Conservation (phyloP, 2,113 vertebrate genomes). For the Platysternon megacephalum region DNA sequence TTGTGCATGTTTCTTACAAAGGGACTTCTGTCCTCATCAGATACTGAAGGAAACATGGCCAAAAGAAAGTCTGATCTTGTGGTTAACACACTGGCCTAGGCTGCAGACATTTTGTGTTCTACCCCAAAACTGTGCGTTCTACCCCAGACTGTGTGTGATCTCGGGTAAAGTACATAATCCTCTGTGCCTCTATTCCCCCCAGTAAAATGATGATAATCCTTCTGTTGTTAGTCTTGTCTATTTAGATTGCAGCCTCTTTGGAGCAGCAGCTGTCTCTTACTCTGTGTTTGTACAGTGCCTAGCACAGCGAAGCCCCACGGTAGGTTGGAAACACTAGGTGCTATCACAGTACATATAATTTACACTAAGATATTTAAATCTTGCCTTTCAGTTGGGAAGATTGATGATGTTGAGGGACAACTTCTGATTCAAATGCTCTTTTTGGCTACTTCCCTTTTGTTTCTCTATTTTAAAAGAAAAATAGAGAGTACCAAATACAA, state of each 20-base stretch:
- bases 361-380: neutral
- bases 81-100: neutral
- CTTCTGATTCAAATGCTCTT: neutral
- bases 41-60: neutral
- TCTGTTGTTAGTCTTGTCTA: neutral
- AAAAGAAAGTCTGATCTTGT: neutral
- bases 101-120: neutral
- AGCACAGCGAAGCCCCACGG: neutral
- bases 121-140: too few relatives aligned
- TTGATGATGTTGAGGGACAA: too few relatives aligned
- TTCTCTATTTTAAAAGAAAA: neutral
- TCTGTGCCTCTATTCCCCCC: neutral
- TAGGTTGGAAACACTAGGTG: neutral
- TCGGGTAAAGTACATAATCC: neutral
- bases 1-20: neutral
- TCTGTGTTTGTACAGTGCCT: neutral
- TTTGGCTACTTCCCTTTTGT: neutral
- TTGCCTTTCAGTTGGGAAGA: neutral
- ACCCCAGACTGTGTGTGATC: neutral
- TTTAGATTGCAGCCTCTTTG: neutral
- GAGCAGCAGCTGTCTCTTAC: neutral
- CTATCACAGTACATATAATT: neutral
- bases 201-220: neutral
- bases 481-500: neutral
- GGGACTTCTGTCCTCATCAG: neutral